Percentiles rank a stretch among this genome's conserved stretches.
These are phyloP conservation scores for Amiota communis DNA, from an alignment of 2,888 invertebrate species.

Conservation along the genomic window DNA sequence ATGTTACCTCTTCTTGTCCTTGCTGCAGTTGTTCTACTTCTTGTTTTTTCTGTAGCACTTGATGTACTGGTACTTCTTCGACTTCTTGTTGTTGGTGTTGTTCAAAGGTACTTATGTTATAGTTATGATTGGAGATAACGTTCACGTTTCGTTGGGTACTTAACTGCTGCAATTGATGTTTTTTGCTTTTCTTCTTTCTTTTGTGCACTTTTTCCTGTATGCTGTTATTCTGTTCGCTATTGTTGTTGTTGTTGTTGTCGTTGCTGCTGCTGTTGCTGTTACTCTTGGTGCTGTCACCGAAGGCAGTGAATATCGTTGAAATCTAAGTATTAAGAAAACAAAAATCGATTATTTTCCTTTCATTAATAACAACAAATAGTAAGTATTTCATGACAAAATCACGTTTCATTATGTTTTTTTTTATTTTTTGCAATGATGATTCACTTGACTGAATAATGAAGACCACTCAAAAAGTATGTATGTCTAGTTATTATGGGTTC, in stretches of 20 bases:
- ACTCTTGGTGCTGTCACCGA: constrained; percentile 38
- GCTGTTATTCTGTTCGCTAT: background rate
- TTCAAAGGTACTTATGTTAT: no score
- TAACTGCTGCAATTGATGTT: no score
- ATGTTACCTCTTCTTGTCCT: no score
- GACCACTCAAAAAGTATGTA: background rate
- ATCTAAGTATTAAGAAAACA: constrained; percentile 45
- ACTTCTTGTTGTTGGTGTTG: no score
- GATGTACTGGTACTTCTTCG: no score
- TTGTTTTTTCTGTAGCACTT: background rate
- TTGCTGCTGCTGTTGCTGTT: constrained; percentile 4
- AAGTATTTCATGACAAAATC: constrained; percentile 36
- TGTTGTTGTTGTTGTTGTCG: constrained; percentile 26
- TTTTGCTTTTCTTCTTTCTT: no score
- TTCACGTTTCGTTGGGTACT: no score
- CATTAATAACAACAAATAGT: background rate
- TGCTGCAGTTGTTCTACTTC: background rate
- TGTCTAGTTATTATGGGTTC: background rate
- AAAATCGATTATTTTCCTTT: constrained; percentile 10
- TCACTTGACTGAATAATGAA: background rate
- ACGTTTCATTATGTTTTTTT: no score
- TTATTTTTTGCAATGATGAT: constrained; percentile 29
- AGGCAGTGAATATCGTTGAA: constrained; percentile 49
- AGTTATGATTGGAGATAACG: no score
- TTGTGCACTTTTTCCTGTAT: no score